Conservation (phyloP, 2,797 vertebrate genomes). For the Philypnodon macrostomus region DNA sequence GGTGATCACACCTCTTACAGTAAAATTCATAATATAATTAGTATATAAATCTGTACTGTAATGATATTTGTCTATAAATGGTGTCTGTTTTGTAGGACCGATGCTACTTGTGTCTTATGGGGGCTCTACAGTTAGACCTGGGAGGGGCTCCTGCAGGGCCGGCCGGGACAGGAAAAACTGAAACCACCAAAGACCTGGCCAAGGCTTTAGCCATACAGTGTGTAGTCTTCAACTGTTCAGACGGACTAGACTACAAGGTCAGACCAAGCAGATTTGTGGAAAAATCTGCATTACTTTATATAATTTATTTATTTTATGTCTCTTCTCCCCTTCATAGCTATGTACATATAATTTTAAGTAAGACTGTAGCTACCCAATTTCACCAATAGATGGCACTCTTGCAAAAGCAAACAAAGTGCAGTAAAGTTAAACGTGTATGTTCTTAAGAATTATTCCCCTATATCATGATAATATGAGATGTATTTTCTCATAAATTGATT, state of each 20-base stretch:
- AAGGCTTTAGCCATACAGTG: conserved; percentile 89
- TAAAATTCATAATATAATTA: conserved; percentile 27
- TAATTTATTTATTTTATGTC: no score
- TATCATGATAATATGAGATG: neutral
- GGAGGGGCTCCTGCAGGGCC: conserved; percentile 88
- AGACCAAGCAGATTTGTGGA: neutral
- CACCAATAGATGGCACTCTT: conserved; percentile 56
- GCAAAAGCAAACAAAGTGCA: conserved; percentile 29
- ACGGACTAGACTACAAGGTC: conserved; percentile 90
- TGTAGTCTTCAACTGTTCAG: conserved; percentile 90
- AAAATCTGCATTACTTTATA: neutral
- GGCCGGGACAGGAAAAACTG: conserved; percentile 88
- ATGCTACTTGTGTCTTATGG: conserved; percentile 90
- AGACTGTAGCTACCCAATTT: conserved; percentile 9
- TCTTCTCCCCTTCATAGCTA: neutral
- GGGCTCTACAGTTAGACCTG: conserved; percentile 86
- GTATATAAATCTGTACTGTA: neutral
- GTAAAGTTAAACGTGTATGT: neutral
- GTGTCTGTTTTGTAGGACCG: conserved; percentile 75
- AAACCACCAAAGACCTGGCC: conserved; percentile 88
- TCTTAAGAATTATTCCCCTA: neutral
- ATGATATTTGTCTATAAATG: neutral
- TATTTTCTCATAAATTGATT: no score
- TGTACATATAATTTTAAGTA: neutral
- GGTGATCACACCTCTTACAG: conserved; percentile 89